These are phyloP conservation scores for Condylostylus longicornis DNA, from an alignment of 1,140 invertebrate species.

Conservation along the genomic window DNA sequence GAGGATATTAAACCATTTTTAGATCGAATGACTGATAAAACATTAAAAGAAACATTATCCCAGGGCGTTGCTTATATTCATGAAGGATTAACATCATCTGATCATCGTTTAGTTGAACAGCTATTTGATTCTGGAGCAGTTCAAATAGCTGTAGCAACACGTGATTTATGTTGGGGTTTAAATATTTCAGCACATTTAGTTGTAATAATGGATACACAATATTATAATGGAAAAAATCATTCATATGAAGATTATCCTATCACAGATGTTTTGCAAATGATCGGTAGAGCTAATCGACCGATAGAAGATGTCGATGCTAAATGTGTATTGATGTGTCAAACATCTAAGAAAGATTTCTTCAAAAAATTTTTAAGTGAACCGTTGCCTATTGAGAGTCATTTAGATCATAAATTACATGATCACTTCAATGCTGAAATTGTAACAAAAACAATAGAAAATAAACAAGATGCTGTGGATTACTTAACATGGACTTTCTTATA, in stretches of 20 bases:
- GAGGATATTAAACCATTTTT: slow-evolving; percentile 78
- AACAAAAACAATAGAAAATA: slow-evolving; percentile 99
- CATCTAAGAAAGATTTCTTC: slow-evolving; percentile 96
- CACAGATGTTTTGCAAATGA: slow-evolving; percentile 95
- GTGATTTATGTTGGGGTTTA: slow-evolving; percentile 84
- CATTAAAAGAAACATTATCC: slow-evolving; percentile 67
- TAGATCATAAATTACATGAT: slow-evolving; percentile 95
- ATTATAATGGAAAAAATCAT: slow-evolving; percentile 88
- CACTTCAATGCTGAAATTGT: slow-evolving; percentile 99
- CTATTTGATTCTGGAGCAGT: slow-evolving; percentile 86
- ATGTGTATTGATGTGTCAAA: slow-evolving; percentile 93
- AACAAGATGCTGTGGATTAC: slow-evolving; percentile 99
- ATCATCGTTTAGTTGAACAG: slow-evolving; percentile 80
- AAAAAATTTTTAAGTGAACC: slow-evolving; percentile 98
- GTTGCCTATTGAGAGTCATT: slow-evolving; percentile 90
- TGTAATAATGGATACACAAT: slow-evolving; percentile 94
- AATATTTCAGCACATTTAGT: slow-evolving; percentile 81
- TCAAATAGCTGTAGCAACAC: slow-evolving; percentile 81
- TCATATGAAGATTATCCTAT: slow-evolving; percentile 96
- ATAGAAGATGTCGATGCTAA: slow-evolving; percentile 86
- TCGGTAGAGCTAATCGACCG: slow-evolving; percentile 81
- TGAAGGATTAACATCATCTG: slow-evolving; percentile 73
- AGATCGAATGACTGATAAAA: slow-evolving; percentile 75
- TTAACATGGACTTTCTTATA: slow-evolving; percentile 99
- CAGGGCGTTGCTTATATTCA: slow-evolving; percentile 96